Evolutionary conservation across 2,888 invertebrate genomes (phyloP).

Genomic region (Drosophila ezoana): DNA sequence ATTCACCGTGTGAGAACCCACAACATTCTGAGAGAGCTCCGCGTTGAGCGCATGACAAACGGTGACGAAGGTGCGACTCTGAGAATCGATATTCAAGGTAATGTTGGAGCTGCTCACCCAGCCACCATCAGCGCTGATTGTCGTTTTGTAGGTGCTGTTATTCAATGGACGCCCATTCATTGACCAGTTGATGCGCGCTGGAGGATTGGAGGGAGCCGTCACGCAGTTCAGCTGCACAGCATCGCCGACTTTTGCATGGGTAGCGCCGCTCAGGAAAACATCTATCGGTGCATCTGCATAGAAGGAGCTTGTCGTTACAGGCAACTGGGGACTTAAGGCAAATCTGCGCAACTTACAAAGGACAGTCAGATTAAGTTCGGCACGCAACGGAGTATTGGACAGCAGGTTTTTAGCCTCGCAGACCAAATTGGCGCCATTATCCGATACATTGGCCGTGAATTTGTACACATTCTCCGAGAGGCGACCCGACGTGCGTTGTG

Average conservation of each 20-base stretch:
- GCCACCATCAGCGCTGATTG: slow-evolving; percentile 74
- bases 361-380: slow-evolving; percentile 81
- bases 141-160: slow-evolving; percentile 73
- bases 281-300: slow-evolving; percentile 80
- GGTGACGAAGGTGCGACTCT: slow-evolving; percentile 80
- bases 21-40: slow-evolving; percentile 82
- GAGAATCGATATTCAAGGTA: slow-evolving; percentile 75
- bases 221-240: slow-evolving; percentile 74
- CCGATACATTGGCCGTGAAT: slow-evolving; percentile 76
- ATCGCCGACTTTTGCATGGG: slow-evolving; percentile 80
- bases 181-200: slow-evolving; percentile 82
- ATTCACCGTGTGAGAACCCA: slow-evolving; percentile 83
- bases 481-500: slow-evolving; percentile 83
- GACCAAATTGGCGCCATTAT: slow-evolving; percentile 80
- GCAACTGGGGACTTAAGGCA: neutral
- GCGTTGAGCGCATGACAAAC: slow-evolving; percentile 83
- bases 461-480: slow-evolving; percentile 83
- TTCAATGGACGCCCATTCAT: slow-evolving; percentile 81
- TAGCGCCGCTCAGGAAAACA: slow-evolving; percentile 78
- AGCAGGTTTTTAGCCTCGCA: slow-evolving; percentile 83
- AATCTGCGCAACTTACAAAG: slow-evolving; percentile 72
- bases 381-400: slow-evolving; percentile 75
- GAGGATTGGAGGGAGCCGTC: slow-evolving; percentile 82
- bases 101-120: slow-evolving; percentile 83
- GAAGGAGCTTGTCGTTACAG: slow-evolving; percentile 1